Evolutionary conservation across 2,113 vertebrate genomes (phyloP), one percentile per base, ranked within the genome.

Genomic region (Eulacestoma nigropectus): DNA sequence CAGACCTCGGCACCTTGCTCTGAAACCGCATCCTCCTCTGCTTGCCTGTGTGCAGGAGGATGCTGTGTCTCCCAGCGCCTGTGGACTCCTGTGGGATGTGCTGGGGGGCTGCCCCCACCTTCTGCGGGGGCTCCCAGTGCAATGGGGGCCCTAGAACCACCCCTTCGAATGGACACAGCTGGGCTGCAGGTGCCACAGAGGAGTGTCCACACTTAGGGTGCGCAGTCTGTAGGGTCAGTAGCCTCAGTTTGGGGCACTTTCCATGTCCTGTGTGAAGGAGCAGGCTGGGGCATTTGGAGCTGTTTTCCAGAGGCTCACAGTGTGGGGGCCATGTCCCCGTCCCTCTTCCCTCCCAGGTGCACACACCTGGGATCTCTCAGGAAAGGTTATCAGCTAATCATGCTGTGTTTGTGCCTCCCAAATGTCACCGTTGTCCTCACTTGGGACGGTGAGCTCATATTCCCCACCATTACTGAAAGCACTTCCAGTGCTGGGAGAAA

Each of bases 371-470:
- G 2, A 11, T 85, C 68, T 92, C 67, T 49, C 59, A 46, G 76
- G 59, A 97, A 97, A 97, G 95, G 96, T 95, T 92, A 97, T 95
- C 95, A 70, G 76, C 39, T 84, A 53, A 89, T 81, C 74, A 64
- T 0, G 0, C 59, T 57, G 41, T 67, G 75, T 73, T 67, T 16
- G 4, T 4, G 14, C 25, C 72, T 95, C 79, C 63, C 55, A 97
- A 96, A 97, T 97, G 95, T 93, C 96, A 95, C 68, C 1, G 6
- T 89, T 97, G 90, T 97, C 72, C 68, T 92, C 9, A 0, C 44
- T 30, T 19, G 35, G 44, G 30, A 25, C 0, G 1, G 47, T 95
- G 94, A 96, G 83, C 72, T 97, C 94, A 94, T 63, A n/a, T 46
- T 92, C 55, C 22, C 56, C 23, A 52, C 41, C 17, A 46, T 17